These are phyloP conservation scores for Acrocephalus scirpaceus DNA, from an alignment of 2,797 vertebrate species.

Conservation along the genomic window DNA sequence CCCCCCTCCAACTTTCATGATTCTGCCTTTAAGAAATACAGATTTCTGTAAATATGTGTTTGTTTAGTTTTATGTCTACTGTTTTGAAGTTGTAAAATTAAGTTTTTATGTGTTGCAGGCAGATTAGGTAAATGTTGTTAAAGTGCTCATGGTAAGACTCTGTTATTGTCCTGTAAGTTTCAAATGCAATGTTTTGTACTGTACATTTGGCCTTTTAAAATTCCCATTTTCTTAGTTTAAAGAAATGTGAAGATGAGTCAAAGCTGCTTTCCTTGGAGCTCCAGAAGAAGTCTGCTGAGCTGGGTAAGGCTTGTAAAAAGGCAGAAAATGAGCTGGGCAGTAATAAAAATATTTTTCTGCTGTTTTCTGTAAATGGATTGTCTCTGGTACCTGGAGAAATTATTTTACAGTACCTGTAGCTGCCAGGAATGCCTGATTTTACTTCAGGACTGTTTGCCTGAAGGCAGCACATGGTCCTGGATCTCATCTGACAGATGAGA, in stretches of 20 bases:
- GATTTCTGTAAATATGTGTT: not conserved
- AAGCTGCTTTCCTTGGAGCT: slow-evolving; percentile 75
- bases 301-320: slow-evolving; percentile 79
- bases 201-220: not conserved
- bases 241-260: slow-evolving; percentile 76
- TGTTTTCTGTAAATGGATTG: not conserved
- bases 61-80: not conserved
- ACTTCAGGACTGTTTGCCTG: not conserved
- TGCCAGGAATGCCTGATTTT: not conserved
- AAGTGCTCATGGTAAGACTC: not conserved
- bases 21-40: not conserved
- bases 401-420: not conserved
- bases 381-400: not conserved
- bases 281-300: slow-evolving; percentile 75
- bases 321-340: not conserved
- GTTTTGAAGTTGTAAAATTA: not conserved
- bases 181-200: slow-evolving; percentile 6
- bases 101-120: not conserved
- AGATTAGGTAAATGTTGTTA: not conserved
- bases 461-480: not conserved
- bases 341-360: not conserved
- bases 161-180: not conserved
- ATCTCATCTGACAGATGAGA: not conserved
- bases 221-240: slow-evolving; percentile 73
- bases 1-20: not conserved